phyloP scores from a whole-genome alignment of 2,113 vertebrate genomes.

The Hystrix brachyura region DNA sequence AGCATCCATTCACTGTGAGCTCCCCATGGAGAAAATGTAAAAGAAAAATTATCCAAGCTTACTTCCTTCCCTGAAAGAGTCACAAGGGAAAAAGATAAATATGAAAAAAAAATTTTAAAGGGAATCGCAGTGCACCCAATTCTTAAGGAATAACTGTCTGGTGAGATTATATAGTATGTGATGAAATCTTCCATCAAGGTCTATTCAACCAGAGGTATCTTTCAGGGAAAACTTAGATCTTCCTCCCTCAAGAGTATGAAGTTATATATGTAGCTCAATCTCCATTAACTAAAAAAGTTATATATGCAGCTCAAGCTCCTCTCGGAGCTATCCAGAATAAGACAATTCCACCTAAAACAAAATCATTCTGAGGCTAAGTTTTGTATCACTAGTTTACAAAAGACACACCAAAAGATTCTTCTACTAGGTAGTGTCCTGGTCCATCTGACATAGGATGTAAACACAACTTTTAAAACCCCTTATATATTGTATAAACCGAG shows the following conservation, averaged over 20 bases:
- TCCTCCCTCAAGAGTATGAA: neutral
- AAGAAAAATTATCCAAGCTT: neutral
- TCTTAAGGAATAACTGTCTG: neutral
- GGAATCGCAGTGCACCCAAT: neutral
- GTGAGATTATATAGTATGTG: neutral
- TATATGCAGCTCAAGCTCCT: neutral
- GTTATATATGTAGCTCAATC: no score
- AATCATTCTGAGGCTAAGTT: neutral
- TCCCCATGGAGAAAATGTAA: neutral
- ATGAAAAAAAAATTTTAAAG: neutral
- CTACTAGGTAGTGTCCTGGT: neutral
- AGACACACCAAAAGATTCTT: neutral
- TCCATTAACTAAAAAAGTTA: no score
- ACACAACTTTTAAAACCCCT: neutral
- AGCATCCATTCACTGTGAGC: neutral
- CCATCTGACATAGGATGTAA: neutral
- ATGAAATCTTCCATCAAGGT: neutral
- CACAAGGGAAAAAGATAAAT: neutral
- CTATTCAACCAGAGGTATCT: neutral
- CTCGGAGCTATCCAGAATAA: neutral
- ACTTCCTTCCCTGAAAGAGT: neutral
- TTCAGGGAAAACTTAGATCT: neutral
- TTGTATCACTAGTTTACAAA: neutral
- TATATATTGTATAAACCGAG: neutral
- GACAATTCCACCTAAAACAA: neutral